A percentile compares a stretch with the other conserved stretches of the same genome.
phyloP scores from a whole-genome alignment of 2,888 invertebrate genomes.

The Spilarctia lutea region DNA sequence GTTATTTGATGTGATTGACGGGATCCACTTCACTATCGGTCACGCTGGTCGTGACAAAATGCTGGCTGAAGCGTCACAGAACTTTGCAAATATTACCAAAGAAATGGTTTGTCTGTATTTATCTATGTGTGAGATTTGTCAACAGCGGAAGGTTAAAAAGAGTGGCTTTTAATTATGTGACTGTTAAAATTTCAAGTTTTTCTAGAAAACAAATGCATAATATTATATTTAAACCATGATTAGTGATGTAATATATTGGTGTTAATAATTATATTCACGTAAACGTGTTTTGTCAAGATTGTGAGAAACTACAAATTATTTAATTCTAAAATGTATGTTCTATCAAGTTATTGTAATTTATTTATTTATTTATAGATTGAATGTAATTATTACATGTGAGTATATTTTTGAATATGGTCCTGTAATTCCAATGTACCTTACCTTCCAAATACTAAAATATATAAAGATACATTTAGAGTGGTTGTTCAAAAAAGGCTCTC shows the following conservation, averaged over 20 bases:
- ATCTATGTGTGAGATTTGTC: conserved; percentile 46
- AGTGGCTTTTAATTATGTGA: conserved; percentile 23
- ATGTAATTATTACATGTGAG: not conserved
- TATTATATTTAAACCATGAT: not conserved
- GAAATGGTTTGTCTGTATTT: conserved; percentile 48
- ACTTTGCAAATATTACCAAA: conserved; percentile 50
- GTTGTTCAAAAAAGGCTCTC: not conserved
- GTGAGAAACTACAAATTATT: not conserved
- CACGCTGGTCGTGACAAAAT: conserved; percentile 54
- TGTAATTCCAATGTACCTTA: conserved; percentile 1
- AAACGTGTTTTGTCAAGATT: not conserved
- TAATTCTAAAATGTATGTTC: not conserved
- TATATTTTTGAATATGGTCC: not conserved
- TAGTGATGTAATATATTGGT: not conserved
- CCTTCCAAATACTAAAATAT: not conserved
- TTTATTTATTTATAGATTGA: not conserved
- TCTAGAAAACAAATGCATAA: not conserved
- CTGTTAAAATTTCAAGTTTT: not conserved
- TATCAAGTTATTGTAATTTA: not conserved
- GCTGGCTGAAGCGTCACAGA: conserved; percentile 39
- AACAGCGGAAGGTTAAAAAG: conserved; percentile 53
- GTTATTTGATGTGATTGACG: conserved; percentile 39
- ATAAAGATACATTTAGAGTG: not conserved
- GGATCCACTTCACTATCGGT: conserved; percentile 48
- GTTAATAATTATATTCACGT: not conserved